phyloP scores from a whole-genome alignment of 2,113 vertebrate species.

The Lepus timidus region DNA sequence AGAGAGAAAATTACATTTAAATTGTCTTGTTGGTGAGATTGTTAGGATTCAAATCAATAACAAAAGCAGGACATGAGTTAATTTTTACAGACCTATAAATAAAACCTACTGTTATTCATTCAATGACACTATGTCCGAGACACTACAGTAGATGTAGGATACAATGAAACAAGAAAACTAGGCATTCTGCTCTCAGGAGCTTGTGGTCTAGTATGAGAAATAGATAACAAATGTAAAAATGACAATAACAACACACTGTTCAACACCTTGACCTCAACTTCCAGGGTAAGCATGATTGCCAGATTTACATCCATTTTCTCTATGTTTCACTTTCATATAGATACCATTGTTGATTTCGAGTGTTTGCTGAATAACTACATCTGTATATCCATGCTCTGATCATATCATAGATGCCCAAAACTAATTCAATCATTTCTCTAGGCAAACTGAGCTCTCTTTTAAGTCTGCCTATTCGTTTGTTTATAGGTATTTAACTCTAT shows the following conservation, averaged over 20 bases:
- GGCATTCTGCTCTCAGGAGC: neutral
- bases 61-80: neutral
- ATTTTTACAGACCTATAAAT: neutral
- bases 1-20: neutral
- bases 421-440: neutral
- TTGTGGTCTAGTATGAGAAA: neutral
- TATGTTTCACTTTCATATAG: neutral
- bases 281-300: neutral
- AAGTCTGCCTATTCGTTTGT: neutral
- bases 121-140: neutral
- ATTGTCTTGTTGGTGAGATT: neutral
- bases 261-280: neutral
- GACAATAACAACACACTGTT: neutral
- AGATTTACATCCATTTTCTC: neutral
- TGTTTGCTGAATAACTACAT: neutral
- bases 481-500: neutral
- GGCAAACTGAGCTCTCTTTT: neutral
- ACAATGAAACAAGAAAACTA: neutral
- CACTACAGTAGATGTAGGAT: neutral
- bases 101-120: neutral
- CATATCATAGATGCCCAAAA: neutral
- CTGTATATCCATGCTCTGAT: neutral
- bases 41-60: neutral
- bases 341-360: neutral
- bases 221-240: neutral